phyloP scores from a whole-genome alignment of 64 coral and sea anemone species.

The Dendrophyllia cribrosa region DNA sequence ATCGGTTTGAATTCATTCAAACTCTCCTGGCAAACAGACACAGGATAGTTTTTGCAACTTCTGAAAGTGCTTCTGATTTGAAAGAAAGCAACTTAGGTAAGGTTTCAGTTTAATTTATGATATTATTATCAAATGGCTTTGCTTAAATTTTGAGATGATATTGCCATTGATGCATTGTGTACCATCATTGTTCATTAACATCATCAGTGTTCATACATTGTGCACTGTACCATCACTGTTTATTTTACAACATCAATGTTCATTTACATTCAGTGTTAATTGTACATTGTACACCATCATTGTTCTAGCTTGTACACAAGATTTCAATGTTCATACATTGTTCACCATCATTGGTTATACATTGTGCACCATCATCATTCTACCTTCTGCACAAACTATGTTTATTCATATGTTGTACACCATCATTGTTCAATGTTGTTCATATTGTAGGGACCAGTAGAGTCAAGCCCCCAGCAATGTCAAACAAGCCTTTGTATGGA shows the following conservation, averaged over 20 bases:
- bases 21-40: slow-evolving; percentile 77
- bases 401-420: too few relatives aligned
- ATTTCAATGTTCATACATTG: too few relatives aligned
- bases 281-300: background rate
- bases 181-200: too few relatives aligned
- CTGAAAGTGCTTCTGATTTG: slow-evolving; percentile 47
- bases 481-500: slow-evolving; percentile 77
- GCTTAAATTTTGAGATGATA: background rate
- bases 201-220: too few relatives aligned
- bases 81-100: background rate
- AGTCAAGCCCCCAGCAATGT: slow-evolving; percentile 6
- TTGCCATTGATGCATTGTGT: too few relatives aligned
- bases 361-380: too few relatives aligned
- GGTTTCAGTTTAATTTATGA: background rate
- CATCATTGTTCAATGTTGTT: background rate
- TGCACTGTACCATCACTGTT: too few relatives aligned
- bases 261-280: too few relatives aligned
- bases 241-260: too few relatives aligned
- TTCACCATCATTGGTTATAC: too few relatives aligned
- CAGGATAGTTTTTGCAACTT: slow-evolving; percentile 55
- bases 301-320: background rate
- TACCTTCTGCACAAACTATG: too few relatives aligned
- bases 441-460: slow-evolving; percentile 12
- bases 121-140: background rate
- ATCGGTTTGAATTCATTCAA: slow-evolving; percentile 96